Conservation (phyloP, 2,797 vertebrate genomes). For the Gambelia wislizenii region DNA sequence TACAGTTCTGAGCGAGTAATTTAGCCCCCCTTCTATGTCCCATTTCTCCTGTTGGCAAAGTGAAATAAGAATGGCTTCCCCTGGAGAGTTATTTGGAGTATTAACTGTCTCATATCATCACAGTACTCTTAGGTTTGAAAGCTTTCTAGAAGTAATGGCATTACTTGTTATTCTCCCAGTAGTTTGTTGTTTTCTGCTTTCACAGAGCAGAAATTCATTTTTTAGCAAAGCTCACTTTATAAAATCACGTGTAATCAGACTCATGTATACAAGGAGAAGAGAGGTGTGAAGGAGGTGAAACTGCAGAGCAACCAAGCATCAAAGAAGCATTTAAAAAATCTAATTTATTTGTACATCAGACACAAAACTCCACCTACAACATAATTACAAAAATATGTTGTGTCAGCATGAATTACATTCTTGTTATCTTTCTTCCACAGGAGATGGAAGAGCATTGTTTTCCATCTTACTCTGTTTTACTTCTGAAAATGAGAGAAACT, state of each 20-base stretch:
- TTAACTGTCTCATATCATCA: conserved; percentile 14
- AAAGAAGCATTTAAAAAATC: conserved; percentile 27
- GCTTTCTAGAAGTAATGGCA: conserved; percentile 17
- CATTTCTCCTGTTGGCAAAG: conserved; percentile 36
- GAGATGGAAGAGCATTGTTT: conserved; percentile 5
- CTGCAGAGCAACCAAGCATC: conserved; percentile 15
- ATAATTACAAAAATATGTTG: conserved; percentile 1
- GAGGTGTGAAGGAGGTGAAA: conserved; percentile 36
- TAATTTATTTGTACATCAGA: conserved; percentile 34
- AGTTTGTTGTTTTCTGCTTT: conserved; percentile 45
- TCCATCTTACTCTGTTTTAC: rapidly evolving
- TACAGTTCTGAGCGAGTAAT: conserved; percentile 25
- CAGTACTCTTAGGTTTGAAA: conserved; percentile 9
- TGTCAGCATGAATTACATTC: conserved; percentile 13
- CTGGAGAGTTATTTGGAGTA: conserved; percentile 26
- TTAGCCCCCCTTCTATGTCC: conserved; percentile 30
- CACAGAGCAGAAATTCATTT: conserved; percentile 13
- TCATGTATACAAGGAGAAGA: conserved; percentile 34
- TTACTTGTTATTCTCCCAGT: conserved; percentile 10
- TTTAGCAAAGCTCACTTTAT: conserved; percentile 42
- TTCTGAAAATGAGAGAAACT: background rate
- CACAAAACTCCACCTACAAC: background rate
- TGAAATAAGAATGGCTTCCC: conserved; percentile 38
- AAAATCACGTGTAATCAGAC: conserved; percentile 48
- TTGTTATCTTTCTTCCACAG: background rate